A percentile compares a stretch with the other conserved stretches of the same genome.
Conservation (phyloP, 2,113 vertebrate genomes). For the Rattus rattus region DNA sequence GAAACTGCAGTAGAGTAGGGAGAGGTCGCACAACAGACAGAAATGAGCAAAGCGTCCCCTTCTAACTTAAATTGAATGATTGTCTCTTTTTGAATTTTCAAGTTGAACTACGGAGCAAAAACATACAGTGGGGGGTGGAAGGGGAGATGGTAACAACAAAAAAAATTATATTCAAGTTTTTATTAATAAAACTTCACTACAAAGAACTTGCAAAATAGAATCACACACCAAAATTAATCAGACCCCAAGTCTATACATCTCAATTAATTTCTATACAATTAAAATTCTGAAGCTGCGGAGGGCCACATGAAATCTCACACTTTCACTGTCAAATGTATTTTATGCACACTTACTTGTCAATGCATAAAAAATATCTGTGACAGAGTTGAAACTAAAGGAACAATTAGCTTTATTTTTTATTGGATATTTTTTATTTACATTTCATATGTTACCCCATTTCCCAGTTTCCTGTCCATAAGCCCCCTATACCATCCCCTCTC, state of each 20-base stretch:
- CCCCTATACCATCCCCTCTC: no score
- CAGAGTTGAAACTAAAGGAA: neutral
- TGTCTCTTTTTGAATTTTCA: neutral
- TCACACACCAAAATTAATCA: neutral
- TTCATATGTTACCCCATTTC: no score
- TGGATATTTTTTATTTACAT: no score
- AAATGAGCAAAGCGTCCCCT: neutral
- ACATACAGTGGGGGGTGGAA: neutral
- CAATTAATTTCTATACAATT: neutral
- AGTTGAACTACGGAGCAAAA: constrained; percentile 11
- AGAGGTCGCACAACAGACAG: neutral
- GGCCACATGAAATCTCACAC: neutral
- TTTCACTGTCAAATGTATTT: neutral
- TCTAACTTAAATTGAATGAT: neutral
- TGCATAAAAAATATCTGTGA: neutral
- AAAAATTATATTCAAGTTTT: neutral
- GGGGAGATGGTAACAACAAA: neutral
- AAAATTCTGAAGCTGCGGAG: neutral
- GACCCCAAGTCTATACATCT: neutral
- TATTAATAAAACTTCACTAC: neutral
- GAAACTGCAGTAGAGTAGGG: neutral
- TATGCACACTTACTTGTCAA: neutral
- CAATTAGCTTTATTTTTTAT: neutral
- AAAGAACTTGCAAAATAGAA: neutral
- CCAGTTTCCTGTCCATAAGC: no score